A percentile compares a stretch with the other conserved stretches of the same genome.
Evolutionary conservation across 2,797 vertebrate genomes (phyloP).

Genomic region (Odontamblyopus rebecca): DNA sequence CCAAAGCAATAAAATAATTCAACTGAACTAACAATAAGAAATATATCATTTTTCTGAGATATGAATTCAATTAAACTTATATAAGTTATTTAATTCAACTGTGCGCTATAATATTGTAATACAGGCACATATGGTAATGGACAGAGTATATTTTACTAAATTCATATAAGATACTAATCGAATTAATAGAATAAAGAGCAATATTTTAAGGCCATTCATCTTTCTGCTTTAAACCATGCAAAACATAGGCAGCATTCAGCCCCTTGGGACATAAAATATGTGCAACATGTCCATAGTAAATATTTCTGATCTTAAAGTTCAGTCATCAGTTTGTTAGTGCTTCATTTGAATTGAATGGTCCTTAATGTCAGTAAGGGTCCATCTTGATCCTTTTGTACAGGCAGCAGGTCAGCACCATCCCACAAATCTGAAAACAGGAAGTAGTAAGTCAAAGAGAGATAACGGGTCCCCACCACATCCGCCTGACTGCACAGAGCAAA

Average conservation of each 20-base stretch:
- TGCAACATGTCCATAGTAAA: slow-evolving; percentile 1
- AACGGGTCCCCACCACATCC: slow-evolving; percentile 17
- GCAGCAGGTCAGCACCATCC: slow-evolving; percentile 85
- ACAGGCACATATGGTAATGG: slow-evolving; percentile 39
- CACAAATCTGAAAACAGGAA: slow-evolving; percentile 81
- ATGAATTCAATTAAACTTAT: not conserved
- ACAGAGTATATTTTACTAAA: not conserved
- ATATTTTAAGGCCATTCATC: not conserved
- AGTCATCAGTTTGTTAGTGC: slow-evolving; percentile 19
- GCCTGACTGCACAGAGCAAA: slow-evolving; percentile 36
- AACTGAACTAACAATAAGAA: not conserved
- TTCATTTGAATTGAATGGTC: slow-evolving; percentile 15
- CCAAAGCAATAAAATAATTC: not conserved
- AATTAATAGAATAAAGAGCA: not conserved
- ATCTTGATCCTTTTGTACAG: slow-evolving; percentile 80
- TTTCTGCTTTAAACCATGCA: not conserved
- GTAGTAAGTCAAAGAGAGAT: slow-evolving; percentile 43
- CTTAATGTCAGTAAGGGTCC: slow-evolving; percentile 74
- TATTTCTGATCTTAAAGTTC: slow-evolving; percentile 17
- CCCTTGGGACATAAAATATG: not conserved
- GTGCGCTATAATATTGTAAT: slow-evolving; percentile 14
- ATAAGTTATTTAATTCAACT: not conserved
- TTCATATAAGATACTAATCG: not conserved
- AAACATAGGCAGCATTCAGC: not conserved
- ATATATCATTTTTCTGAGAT: not conserved